Conservation (phyloP, 2,113 vertebrate genomes). For the Eurypyga helias region DNA sequence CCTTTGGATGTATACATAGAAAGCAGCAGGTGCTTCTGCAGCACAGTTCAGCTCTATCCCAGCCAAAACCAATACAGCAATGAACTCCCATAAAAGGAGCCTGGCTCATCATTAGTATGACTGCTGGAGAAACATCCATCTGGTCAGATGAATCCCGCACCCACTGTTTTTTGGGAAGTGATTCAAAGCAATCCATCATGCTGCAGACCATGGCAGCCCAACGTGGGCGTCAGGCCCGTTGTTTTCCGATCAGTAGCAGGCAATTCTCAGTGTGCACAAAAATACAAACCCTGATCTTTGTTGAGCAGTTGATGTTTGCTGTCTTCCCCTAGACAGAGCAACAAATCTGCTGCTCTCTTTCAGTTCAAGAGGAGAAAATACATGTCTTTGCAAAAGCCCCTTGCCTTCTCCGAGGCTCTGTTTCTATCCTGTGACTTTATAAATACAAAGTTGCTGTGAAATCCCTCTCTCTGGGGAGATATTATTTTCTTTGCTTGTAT, state of each 20-base stretch:
- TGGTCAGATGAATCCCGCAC: background rate
- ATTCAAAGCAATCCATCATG: background rate
- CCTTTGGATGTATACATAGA: rapidly evolving
- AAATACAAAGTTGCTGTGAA: background rate
- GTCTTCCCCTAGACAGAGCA: background rate
- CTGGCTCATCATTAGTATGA: background rate
- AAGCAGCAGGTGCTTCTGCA: background rate
- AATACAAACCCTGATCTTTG: background rate
- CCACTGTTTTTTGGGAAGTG: background rate
- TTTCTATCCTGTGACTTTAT: background rate
- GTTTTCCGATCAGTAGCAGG: background rate
- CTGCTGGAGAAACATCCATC: background rate
- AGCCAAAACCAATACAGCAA: background rate
- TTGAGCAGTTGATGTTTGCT: background rate
- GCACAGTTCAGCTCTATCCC: background rate
- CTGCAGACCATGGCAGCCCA: background rate
- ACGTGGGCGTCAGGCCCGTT: background rate
- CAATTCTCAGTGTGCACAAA: background rate
- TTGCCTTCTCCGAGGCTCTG: background rate
- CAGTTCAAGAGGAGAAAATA: background rate
- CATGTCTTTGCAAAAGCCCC: background rate
- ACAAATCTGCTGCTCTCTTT: background rate
- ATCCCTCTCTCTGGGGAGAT: background rate
- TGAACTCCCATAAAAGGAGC: background rate
- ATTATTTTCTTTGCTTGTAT: background rate